A percentile compares a stretch with the other conserved stretches of the same genome.
Evolutionary conservation across 2,888 invertebrate species (phyloP).

Genomic region (Tenthredo mesomela): DNA sequence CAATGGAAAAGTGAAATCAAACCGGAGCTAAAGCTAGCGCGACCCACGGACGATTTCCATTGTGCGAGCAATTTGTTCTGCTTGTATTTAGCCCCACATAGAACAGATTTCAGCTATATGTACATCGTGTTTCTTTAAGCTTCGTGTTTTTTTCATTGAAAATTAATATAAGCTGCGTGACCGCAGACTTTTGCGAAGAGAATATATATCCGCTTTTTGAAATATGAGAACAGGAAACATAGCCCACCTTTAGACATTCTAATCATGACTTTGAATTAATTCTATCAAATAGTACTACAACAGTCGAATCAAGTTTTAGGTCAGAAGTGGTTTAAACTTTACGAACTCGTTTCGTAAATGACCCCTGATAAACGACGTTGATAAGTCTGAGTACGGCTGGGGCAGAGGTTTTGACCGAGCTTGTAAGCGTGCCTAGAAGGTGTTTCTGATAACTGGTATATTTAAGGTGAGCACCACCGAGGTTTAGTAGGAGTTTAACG

Average conservation of each 20-base stretch:
- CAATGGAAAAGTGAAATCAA: slow-evolving; percentile 70
- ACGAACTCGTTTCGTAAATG: slow-evolving; percentile 28
- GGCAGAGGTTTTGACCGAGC: slow-evolving; percentile 39
- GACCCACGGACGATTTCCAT: slow-evolving; percentile 47
- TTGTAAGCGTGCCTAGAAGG: slow-evolving; percentile 44
- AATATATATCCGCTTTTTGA: background rate
- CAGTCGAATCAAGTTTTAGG: slow-evolving; percentile 9
- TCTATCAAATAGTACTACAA: slow-evolving; percentile 10
- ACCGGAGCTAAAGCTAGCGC: slow-evolving; percentile 33
- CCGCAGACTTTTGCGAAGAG: background rate
- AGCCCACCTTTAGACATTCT: background rate
- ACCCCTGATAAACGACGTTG: slow-evolving; percentile 30
- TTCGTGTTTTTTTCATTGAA: background rate
- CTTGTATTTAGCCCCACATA: slow-evolving; percentile 13
- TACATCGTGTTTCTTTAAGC: background rate
- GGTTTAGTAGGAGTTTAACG: background rate
- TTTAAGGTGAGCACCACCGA: background rate
- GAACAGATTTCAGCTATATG: background rate
- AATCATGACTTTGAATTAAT: slow-evolving; percentile 14
- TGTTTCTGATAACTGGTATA: slow-evolving; percentile 49
- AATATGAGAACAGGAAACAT: background rate
- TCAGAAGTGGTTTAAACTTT: slow-evolving; percentile 10
- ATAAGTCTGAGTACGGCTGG: background rate
- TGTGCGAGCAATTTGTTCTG: slow-evolving; percentile 45
- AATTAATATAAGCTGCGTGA: background rate